These are phyloP conservation scores for Oasisia sp. DNA, from an alignment of 2,888 invertebrate genomes.

Conservation along the genomic window DNA sequence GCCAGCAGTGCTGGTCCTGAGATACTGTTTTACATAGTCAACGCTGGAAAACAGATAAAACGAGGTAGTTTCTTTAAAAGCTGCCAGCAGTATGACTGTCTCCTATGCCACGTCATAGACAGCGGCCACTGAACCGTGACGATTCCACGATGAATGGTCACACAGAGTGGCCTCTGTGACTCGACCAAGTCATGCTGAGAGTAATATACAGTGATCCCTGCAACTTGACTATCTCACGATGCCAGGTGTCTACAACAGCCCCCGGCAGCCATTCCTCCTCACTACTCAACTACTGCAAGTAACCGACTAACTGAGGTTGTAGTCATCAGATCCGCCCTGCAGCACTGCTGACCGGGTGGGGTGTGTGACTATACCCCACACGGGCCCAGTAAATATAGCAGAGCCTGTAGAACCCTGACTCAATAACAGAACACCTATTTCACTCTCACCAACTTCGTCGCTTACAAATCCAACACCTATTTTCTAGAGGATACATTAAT, in stretches of 20 bases:
- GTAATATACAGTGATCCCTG: background rate
- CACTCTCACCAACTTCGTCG: background rate
- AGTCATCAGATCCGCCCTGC: background rate
- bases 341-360: background rate
- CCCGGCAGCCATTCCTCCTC: too few species aligned
- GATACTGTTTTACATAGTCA: background rate
- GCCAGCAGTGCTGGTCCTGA: background rate
- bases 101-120: too few species aligned
- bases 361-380: background rate
- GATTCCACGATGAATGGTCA: too few species aligned
- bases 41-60: constrained; percentile 6
- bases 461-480: background rate
- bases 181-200: background rate
- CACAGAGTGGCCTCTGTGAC: background rate
- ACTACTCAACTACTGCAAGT: background rate
- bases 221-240: background rate
- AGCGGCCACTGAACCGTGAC: too few species aligned
- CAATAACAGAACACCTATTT: background rate
- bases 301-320: background rate
- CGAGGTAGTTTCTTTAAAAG: constrained; percentile 11
- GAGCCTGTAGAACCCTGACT: background rate
- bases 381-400: background rate
- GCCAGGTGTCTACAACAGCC: background rate
- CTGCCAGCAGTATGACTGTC: background rate
- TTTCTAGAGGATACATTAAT: too few species aligned